Evolutionary conservation across 2,113 vertebrate genomes (phyloP).

Genomic region (Chamaea fasciata): DNA sequence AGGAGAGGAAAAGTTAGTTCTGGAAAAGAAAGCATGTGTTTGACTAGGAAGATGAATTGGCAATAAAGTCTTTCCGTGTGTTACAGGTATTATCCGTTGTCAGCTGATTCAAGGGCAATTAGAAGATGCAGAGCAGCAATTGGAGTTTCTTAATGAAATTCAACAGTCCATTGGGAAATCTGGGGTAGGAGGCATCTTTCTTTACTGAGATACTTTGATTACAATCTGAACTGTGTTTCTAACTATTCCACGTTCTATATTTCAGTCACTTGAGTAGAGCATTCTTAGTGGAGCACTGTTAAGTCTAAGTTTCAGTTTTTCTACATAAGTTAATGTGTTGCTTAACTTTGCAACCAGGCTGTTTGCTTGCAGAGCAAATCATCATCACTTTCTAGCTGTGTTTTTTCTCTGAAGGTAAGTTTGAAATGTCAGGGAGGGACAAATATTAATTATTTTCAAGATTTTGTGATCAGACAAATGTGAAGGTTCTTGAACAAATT

Average conservation of each 20-base stretch:
- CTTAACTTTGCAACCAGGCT: neutral
- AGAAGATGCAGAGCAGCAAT: conserved; percentile 91
- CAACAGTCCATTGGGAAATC: conserved; percentile 92
- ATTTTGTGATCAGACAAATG: neutral
- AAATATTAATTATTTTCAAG: neutral
- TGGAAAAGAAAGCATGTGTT: neutral
- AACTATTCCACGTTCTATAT: neutral
- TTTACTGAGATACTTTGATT: neutral
- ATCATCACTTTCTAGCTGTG: neutral
- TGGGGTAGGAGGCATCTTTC: conserved; percentile 71
- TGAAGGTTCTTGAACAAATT: neutral
- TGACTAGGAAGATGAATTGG: neutral
- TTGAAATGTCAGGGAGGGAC: neutral
- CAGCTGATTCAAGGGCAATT: conserved; percentile 87
- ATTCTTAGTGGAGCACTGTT: neutral
- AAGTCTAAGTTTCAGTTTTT: neutral
- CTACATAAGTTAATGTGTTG: neutral
- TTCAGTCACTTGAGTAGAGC: neutral
- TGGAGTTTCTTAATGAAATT: conserved; percentile 92
- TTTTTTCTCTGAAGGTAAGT: neutral
- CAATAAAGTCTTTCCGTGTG: neutral
- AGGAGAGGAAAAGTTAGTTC: neutral
- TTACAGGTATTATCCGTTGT: conserved; percentile 88
- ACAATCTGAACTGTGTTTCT: neutral
- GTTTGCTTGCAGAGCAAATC: neutral